These are phyloP conservation scores for Gymnarchus niloticus DNA, from an alignment of 2,113 vertebrate genomes.

Conservation along the genomic window DNA sequence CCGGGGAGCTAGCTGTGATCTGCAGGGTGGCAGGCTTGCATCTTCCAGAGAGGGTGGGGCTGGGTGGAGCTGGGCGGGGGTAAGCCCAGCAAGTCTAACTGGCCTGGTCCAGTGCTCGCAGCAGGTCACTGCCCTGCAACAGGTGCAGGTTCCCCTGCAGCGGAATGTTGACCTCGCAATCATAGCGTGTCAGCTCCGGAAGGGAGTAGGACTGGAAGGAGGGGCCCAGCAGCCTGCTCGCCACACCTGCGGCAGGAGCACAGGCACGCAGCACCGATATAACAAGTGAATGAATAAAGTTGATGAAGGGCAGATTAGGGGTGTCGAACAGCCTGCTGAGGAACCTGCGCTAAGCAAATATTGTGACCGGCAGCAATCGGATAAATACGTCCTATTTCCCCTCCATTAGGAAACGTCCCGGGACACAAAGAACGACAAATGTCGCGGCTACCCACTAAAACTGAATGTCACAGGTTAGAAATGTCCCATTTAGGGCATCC, in stretches of 20 bases:
- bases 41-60: neutral
- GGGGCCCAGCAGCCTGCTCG: constrained; percentile 77
- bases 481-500: neutral
- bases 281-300: neutral
- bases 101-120: constrained; percentile 88
- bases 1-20: constrained; percentile 13
- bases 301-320: neutral
- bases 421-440: neutral
- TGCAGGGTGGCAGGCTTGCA: neutral
- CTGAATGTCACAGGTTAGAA: neutral
- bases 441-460: neutral
- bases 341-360: neutral
- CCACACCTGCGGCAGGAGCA: constrained; percentile 62
- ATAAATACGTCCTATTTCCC: no score
- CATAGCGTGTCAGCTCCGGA: constrained; percentile 90
- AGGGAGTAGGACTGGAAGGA: constrained; percentile 77
- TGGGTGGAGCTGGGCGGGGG: constrained; percentile 10
- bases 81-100: constrained; percentile 56
- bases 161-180: constrained; percentile 95
- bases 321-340: neutral
- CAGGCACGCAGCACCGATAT: neutral
- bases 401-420: neutral
- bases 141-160: constrained; percentile 81
- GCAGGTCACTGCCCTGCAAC: constrained; percentile 89
- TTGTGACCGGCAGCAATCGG: neutral